Base-by-base conservation (phyloP, 2,888 invertebrate species). In the Pristionchus japonicus region DNA sequence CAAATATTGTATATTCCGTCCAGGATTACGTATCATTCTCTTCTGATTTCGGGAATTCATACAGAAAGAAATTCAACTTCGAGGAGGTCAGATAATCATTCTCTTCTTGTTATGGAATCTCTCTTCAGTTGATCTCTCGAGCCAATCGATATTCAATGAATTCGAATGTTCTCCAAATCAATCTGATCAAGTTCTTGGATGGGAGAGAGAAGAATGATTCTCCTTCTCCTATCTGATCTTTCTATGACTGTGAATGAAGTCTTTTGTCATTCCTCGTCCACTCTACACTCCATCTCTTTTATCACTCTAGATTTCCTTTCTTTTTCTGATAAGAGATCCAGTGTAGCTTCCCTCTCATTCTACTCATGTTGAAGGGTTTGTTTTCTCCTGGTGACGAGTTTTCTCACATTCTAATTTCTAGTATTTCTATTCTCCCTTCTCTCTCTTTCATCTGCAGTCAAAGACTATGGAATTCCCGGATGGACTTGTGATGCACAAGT, bases 401-500 rank as follows among this genome's bases (percentile, higher is more conserved):
- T 74, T 74, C 74, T 23, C 23, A n/a, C n/a, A n/a, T n/a, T n/a
- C n/a, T n/a, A n/a, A n/a, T n/a, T 74, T 74, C 11, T 27, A 74
- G 74, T 74, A 23, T 1, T 74, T 74, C 40, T 74, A 7, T 74
- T 23, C 13, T 74, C 40, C 37, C 74, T 74, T 74, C 77, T 77
- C 77, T n/a, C 27, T 9, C 27, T 47, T 0, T 27, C 34, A 27
- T 27, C 17, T 64, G 85, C 64, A 40, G 43, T 64, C 31, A 91
- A 91, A 88, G 90, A 90, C 67, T 83, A 91, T 15, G 92, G 92
- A 15, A 89, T 89, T 77, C 91, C 92, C 0, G 89, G 89, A 87
- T 92, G 91, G 91, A 90, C 70, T 15, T 92, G 92, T 64, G 89
- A 89, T 57, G 27, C 89, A 20, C 77, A 52, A 64, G 90, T 91